Conservation (phyloP, 2,113 vertebrate species). For the Pteruthius melanotis region DNA sequence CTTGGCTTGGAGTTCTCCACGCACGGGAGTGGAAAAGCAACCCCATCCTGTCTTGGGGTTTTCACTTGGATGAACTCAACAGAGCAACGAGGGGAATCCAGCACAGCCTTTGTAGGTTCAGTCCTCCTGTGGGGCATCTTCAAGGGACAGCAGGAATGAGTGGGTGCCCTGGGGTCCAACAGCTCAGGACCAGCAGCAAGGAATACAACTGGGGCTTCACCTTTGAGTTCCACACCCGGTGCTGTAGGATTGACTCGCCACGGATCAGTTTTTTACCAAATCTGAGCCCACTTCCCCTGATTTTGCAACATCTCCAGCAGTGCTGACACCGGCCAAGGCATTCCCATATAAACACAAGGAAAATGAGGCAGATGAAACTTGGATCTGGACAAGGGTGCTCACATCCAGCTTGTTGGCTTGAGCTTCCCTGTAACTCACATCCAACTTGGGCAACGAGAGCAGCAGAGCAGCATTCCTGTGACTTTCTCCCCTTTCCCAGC, state of each 20-base stretch:
- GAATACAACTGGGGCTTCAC: accelerated
- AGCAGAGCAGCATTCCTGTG: neutral
- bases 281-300: neutral
- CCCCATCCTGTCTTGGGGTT: neutral
- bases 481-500: neutral
- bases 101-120: neutral
- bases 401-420: conserved; percentile 26
- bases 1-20: neutral
- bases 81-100: neutral
- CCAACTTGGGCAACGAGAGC: neutral
- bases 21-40: neutral
- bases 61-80: neutral
- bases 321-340: neutral
- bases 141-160: neutral
- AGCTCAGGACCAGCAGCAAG: neutral
- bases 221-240: accelerated
- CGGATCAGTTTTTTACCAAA: neutral
- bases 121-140: neutral
- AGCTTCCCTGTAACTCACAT: neutral
- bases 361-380: conserved; percentile 35
- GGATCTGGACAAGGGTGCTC: neutral
- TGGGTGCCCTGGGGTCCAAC: neutral
- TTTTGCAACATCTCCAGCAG: neutral
- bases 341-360: neutral
- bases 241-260: accelerated